A percentile compares a stretch with the other conserved stretches of the same genome.
phyloP scores from a whole-genome alignment of 2,888 invertebrate genomes.

The Poecilobothrus nobilitatus region DNA sequence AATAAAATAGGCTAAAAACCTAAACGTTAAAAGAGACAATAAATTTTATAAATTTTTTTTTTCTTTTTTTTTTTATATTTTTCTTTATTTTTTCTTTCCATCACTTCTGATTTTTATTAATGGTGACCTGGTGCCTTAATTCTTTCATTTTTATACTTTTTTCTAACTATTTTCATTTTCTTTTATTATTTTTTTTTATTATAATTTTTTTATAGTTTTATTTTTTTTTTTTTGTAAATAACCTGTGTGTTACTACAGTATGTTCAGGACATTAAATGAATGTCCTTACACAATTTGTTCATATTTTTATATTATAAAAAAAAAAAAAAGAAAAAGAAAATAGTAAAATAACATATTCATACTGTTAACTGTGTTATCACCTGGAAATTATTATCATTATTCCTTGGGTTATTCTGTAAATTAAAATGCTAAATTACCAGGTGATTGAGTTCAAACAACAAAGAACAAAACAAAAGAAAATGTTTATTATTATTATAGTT shows the following conservation, averaged over 20 bases:
- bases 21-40: no score
- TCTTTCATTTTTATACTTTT: not conserved
- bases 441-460: not conserved
- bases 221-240: no score
- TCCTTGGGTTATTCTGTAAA: not conserved
- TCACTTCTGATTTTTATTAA: not conserved
- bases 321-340: not conserved
- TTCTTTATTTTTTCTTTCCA: not conserved
- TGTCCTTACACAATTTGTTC: conserved; percentile 1
- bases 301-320: not conserved
- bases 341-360: not conserved
- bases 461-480: not conserved
- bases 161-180: not conserved
- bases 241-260: no score
- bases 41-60: not conserved
- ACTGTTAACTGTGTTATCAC: not conserved
- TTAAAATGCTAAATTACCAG: not conserved
- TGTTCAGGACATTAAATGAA: not conserved
- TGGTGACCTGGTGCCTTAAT: conserved; percentile 9
- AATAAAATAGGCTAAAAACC: no score
- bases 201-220: not conserved
- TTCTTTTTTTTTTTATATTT: not conserved
- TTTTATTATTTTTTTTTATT: not conserved
- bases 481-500: not conserved
- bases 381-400: conserved; percentile 3